phyloP scores from a whole-genome alignment of 2,888 invertebrate genomes.

The Agrochola lota region DNA sequence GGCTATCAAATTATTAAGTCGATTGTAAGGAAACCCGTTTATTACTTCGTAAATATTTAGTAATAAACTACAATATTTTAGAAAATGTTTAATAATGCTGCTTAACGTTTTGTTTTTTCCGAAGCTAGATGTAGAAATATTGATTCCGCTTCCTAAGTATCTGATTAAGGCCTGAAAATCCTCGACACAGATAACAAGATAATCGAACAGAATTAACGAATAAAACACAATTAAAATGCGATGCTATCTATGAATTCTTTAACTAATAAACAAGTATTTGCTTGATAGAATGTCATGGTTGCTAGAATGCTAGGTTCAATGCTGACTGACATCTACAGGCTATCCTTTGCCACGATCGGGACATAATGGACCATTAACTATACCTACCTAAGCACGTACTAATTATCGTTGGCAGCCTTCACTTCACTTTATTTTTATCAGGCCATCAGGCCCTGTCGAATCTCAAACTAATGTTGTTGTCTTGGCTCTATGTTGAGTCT shows the following conservation, averaged over 20 bases:
- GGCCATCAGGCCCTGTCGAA: background rate
- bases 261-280: slow-evolving; percentile 9
- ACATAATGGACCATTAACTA: slow-evolving; percentile 1
- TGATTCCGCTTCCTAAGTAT: background rate
- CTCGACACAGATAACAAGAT: slow-evolving; percentile 26
- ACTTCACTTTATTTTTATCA: background rate
- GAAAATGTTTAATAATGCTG: slow-evolving; percentile 4
- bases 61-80: slow-evolving; percentile 1
- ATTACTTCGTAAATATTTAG: slow-evolving; percentile 10
- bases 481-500: background rate
- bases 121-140: background rate
- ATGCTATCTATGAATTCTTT: slow-evolving; percentile 9
- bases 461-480: background rate
- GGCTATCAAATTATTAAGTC: slow-evolving; percentile 33
- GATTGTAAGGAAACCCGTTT: slow-evolving; percentile 22
- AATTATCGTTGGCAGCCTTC: slow-evolving; percentile 11
- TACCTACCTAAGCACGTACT: background rate
- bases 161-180: background rate
- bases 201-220: slow-evolving; percentile 7
- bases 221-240: slow-evolving; percentile 32
- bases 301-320: slow-evolving; percentile 2
- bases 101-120: background rate
- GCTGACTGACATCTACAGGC: slow-evolving; percentile 4
- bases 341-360: slow-evolving; percentile 2
- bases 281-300: slow-evolving; percentile 16